Conservation (phyloP, 2,888 invertebrate species). For the Aphodius sticticus region DNA sequence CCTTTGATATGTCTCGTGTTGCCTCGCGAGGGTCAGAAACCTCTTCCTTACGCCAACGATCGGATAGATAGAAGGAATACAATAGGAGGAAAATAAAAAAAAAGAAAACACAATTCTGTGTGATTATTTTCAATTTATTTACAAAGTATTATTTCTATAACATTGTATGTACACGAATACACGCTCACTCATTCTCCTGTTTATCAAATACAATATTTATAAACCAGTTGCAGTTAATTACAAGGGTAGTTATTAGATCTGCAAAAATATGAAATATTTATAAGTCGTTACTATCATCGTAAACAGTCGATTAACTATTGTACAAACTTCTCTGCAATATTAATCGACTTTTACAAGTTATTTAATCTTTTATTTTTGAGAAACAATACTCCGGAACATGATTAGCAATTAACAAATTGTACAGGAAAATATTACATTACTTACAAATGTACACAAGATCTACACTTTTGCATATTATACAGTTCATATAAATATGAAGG, state of each 20-base stretch:
- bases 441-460: conserved; percentile 43
- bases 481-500: background rate
- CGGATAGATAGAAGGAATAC: too few species aligned
- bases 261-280: conserved; percentile 52
- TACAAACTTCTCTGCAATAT: conserved; percentile 14
- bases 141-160: conserved; percentile 51
- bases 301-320: conserved; percentile 18
- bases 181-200: conserved; percentile 43
- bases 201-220: conserved; percentile 52
- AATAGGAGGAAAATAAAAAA: conserved; percentile 8
- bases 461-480: conserved; percentile 34
- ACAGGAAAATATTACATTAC: conserved; percentile 54
- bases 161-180: conserved; percentile 52
- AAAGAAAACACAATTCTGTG: conserved; percentile 8
- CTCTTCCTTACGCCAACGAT: too few species aligned
- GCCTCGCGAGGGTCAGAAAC: too few species aligned
- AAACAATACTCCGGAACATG: conserved; percentile 19
- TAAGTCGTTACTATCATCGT: conserved; percentile 32
- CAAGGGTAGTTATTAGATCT: conserved; percentile 47
- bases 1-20: too few species aligned
- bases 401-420: conserved; percentile 50
- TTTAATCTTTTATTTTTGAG: background rate
- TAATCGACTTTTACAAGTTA: conserved; percentile 10
- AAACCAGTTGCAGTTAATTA: conserved; percentile 54
- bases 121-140: conserved; percentile 48